A percentile compares a stretch with the other conserved stretches of the same genome.
phyloP scores from a whole-genome alignment of 2,888 invertebrate genomes.

The Cantharis lateralis region DNA sequence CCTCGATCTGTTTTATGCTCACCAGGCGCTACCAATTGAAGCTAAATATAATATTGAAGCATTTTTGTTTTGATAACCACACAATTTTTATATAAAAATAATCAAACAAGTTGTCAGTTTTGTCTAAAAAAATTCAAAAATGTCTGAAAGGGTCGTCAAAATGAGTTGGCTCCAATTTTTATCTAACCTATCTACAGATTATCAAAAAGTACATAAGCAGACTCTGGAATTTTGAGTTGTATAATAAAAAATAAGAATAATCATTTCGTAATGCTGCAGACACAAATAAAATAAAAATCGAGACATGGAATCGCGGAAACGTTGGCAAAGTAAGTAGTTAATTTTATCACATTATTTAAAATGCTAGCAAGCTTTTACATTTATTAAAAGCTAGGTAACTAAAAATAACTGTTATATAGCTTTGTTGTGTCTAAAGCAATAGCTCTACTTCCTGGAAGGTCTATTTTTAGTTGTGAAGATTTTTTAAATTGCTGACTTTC shows the following conservation, averaged over 20 bases:
- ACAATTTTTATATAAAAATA: background rate
- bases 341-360: constrained; percentile 11
- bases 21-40: background rate
- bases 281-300: background rate
- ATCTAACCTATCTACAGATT: background rate
- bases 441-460: constrained; percentile 29
- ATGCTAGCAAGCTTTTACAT: constrained; percentile 23
- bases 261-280: background rate
- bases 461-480: constrained; percentile 27
- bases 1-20: background rate
- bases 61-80: background rate
- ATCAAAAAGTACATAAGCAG: background rate
- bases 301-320: constrained; percentile 16
- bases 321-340: constrained; percentile 10
- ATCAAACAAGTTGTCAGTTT: background rate
- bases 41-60: background rate
- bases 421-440: constrained; percentile 31
- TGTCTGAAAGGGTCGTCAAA: background rate
- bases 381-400: constrained; percentile 27
- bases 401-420: constrained; percentile 31
- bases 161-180: background rate
- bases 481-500: constrained; percentile 15
- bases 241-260: background rate
- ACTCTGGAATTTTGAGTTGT: background rate
- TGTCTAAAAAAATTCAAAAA: background rate